Base-by-base conservation (phyloP, 2,888 invertebrate genomes). In the Ischnura elegans region DNA sequence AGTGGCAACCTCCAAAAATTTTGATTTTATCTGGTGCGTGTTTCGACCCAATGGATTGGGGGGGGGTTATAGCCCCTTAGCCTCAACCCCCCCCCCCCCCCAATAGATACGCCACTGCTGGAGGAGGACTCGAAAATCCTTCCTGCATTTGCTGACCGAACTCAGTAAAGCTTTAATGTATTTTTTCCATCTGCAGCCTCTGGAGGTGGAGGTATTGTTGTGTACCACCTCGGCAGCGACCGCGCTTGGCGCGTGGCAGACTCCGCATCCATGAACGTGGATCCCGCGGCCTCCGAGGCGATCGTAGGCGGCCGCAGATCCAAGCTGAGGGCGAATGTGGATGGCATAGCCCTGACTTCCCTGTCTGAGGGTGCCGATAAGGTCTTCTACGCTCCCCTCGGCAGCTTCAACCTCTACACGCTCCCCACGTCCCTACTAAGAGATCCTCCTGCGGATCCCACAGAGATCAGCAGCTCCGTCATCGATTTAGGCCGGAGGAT, bases 211-310 rank as follows among this genome's bases (percentile, higher is more conserved):
- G 90, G 61, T 10, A 97, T 98, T 94, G 97, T 98, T 94, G 97
- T 98, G 16, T 98, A 97, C 95, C 97, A 97, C 0, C 96, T 97
- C 66, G 96, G 96, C 94, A 97, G 97, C 94, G 97, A 97, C 94
- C 97, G 96, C 93, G 97, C 97, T 19, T 98, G 98, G 98, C 98
- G 97, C 95, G 96, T 98, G 93, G 97, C 97, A 2, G 97, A 98
- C 95, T 95, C 96, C 5, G 96, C 96, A 84, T 97, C 97, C 0
- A 98, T 98, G 98, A 96, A 96, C 93, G 97, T 97, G 0, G 96
- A 97, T 87, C 95, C 96, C 0, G 97, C 97, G 61, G 97, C 97
- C 0, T 95, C 96, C 55, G 97, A 98, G 96, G 96, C 96, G 94
- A 97, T 98, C 66, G 97, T 97, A 93, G 97, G 94, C 36, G 93